Base-by-base conservation (phyloP, 2,888 invertebrate species). In the Eurytoma californica region DNA sequence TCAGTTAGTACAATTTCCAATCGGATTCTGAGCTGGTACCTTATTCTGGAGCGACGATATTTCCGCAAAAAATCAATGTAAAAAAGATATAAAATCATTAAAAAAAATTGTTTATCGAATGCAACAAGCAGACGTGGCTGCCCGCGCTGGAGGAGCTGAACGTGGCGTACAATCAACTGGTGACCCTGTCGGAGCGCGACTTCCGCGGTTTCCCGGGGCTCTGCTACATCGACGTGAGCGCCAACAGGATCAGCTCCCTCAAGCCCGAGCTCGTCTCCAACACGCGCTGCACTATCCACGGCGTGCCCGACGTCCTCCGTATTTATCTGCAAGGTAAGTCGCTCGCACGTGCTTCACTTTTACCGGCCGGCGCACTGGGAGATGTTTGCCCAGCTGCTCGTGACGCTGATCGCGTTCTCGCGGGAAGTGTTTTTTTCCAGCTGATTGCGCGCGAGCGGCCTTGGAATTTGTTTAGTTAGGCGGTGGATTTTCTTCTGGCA, bases 141-240 rank as follows among this genome's bases (percentile, higher is more conserved):
- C 95, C 95, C 24, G 93, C 94, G 55, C 89, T 97, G 83, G 95
- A 95, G 88, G 94, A 95, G 85, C 89, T 97, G 76, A 93, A 94
- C 83, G 96, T 95, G 0, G 94, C 95, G 75, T 93, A 95, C 88
- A 97, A 97, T 88, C 94, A 94, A 83, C 92, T 97, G 69, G 84
- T 88, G 9, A 94, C 94, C 3, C 91, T 93, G 65, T 91, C 96
- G 84, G 95, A 95, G 81, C 93, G 94, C 86, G 96, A 96, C 88
- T 96, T 96, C 89, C 95, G 96, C 84, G 96, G 96, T 0, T 91
- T 96, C 81, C 96, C 96, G 0, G 94, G 94, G 2, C 92, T 97
- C 12, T 97, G 96, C 87, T 93, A 94, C 89, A 96, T 95, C 3
- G 95, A 96, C 89, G 91, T 97, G 63, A 95, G 95, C 3, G 93